Percentiles rank a stretch among this genome's conserved stretches.
Conservation (phyloP, 2,797 vertebrate genomes). For the Dryobates pubescens region DNA sequence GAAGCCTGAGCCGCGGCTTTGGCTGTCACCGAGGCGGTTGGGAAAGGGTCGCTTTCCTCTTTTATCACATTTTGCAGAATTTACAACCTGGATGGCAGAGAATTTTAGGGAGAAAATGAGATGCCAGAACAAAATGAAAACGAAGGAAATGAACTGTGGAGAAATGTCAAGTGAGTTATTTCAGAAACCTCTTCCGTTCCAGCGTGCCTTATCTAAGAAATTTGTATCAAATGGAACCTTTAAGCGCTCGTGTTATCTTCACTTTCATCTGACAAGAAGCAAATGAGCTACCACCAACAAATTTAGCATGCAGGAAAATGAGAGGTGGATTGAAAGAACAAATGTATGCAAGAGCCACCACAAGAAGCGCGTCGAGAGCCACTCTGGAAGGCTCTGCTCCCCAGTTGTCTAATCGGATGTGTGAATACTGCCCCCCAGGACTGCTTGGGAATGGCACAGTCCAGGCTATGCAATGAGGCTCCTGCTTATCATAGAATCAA, state of each 20-base stretch:
- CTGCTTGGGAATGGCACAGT: neutral
- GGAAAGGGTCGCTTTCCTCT: neutral
- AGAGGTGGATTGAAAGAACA: neutral
- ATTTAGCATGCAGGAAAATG: neutral
- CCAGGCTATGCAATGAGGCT: neutral
- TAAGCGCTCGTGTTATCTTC: neutral
- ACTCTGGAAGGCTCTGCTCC: neutral
- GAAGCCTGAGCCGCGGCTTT: neutral
- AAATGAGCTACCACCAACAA: neutral
- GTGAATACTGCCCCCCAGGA: neutral
- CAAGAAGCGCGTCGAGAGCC: neutral
- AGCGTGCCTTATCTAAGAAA: neutral
- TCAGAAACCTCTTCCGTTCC: neutral
- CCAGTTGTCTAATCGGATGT: neutral
- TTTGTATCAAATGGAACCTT: neutral
- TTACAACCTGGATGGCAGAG: neutral
- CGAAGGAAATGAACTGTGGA: slow-evolving; percentile 3
- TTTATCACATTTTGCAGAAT: neutral
- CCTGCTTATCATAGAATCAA: neutral
- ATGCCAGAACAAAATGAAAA: neutral
- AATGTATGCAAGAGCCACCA: neutral
- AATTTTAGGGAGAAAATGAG: neutral
- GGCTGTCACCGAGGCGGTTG: neutral
- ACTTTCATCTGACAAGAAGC: neutral
- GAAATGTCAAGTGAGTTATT: slow-evolving; percentile 26